A percentile compares a stretch with the other conserved stretches of the same genome.
Conservation (phyloP, 2,888 invertebrate species). For the Erynnis tages region DNA sequence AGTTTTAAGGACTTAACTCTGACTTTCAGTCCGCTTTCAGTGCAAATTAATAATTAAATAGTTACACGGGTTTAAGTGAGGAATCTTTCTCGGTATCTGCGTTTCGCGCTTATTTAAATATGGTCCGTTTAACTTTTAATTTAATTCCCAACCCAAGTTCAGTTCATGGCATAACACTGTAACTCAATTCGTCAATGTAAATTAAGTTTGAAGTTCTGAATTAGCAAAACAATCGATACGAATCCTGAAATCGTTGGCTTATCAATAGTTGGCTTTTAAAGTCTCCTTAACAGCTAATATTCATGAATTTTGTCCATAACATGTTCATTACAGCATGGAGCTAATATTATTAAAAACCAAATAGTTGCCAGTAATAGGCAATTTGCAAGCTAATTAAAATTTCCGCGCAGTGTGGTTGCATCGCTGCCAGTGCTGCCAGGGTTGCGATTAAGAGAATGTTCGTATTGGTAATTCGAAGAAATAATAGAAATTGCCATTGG, state of each 20-base stretch:
- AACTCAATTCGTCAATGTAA: not conserved
- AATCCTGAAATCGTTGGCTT: too few species aligned
- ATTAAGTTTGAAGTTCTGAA: not conserved
- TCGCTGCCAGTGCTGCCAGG: too few species aligned
- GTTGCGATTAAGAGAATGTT: too few species aligned
- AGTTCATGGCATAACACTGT: not conserved
- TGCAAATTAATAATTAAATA: conserved; percentile 21
- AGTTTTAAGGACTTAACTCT: conserved; percentile 23
- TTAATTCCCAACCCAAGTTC: not conserved
- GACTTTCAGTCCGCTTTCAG: conserved; percentile 12
- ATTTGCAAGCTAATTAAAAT: conserved; percentile 32
- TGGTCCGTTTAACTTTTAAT: not conserved
- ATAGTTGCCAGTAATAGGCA: conserved; percentile 23
- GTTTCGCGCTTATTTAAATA: not conserved
- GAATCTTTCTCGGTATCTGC: not conserved
- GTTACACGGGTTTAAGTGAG: conserved; percentile 5
- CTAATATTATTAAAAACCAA: not conserved
- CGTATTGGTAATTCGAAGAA: too few species aligned
- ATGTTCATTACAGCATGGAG: too few species aligned
- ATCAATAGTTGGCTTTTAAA: too few species aligned
- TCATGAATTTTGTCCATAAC: too few species aligned
- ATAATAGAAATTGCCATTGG: too few species aligned
- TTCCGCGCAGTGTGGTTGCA: conserved; percentile 6
- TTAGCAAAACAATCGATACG: too few species aligned
- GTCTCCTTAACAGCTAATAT: too few species aligned